Conservation (phyloP, 2,113 vertebrate species). For the Indicator indicator region DNA sequence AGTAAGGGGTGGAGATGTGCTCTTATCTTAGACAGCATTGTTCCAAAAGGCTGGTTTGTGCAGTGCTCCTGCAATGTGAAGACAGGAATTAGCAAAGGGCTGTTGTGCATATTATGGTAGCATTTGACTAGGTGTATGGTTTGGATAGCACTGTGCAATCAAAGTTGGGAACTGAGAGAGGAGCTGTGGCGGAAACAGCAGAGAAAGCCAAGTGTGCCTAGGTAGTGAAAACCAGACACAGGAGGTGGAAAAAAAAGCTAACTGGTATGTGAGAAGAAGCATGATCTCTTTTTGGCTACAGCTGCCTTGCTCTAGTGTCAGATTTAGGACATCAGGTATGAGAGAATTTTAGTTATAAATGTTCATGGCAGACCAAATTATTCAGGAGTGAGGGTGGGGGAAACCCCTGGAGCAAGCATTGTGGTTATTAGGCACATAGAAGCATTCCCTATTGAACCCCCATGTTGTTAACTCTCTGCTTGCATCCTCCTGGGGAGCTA, state of each 20-base stretch:
- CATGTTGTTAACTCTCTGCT: not conserved
- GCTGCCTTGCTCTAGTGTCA: not conserved
- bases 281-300: not conserved
- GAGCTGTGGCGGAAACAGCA: not conserved
- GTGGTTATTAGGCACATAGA: not conserved
- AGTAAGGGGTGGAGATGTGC: not conserved
- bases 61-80: not conserved
- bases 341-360: not conserved
- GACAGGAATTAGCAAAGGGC: not conserved
- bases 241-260: not conserved
- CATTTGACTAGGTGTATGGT: not conserved
- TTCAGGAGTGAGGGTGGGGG: not conserved
- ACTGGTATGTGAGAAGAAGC: not conserved
- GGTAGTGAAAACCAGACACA: not conserved
- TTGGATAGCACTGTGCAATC: not conserved
- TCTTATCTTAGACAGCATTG: not conserved
- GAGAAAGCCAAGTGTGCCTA: not conserved
- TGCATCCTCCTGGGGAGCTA: not conserved
- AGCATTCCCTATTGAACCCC: not conserved
- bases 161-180: not conserved
- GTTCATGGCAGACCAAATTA: not conserved
- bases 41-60: slow-evolving; percentile 16
- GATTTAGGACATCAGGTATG: not conserved
- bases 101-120: not conserved
- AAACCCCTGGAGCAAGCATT: not conserved